Percentiles rank a stretch among this genome's conserved stretches.
phyloP scores from a whole-genome alignment of 2,888 invertebrate genomes.

The Andrena haemorrhoa region DNA sequence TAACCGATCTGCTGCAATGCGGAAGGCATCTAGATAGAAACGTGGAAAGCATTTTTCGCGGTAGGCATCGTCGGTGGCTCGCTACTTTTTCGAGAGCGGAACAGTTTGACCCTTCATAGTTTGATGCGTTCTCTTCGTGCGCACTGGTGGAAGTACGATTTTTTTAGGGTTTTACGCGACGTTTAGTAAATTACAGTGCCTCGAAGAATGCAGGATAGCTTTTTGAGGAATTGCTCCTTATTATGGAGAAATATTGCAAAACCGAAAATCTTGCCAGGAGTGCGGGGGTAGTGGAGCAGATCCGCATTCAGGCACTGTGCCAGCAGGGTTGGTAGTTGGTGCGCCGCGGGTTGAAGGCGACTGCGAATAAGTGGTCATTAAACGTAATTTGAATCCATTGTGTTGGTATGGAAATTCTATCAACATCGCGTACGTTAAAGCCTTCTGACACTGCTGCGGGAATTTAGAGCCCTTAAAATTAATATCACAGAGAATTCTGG shows the following conservation, averaged over 20 bases:
- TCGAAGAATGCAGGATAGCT: too few species aligned
- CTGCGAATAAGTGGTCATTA: neutral
- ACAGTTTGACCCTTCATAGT: neutral
- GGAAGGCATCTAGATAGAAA: conserved; percentile 40
- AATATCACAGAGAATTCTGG: neutral
- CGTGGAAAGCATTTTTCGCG: conserved; percentile 34
- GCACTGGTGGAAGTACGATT: too few species aligned
- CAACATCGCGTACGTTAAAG: neutral
- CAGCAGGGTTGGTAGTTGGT: too few species aligned
- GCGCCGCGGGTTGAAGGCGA: neutral
- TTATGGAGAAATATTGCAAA: too few species aligned
- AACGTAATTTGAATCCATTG: neutral
- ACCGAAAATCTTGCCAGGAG: too few species aligned
- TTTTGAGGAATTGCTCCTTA: too few species aligned
- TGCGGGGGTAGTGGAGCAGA: too few species aligned
- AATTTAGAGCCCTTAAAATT: too few species aligned
- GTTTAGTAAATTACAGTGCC: too few species aligned
- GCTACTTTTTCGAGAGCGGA: neutral
- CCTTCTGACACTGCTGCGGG: neutral
- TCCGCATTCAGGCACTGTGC: too few species aligned
- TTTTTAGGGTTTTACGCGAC: too few species aligned
- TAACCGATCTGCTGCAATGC: conserved; percentile 70
- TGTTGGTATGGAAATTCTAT: neutral
- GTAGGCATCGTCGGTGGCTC: conserved; percentile 5
- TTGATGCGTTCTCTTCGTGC: too few species aligned